phyloP scores from a whole-genome alignment of 1,140 invertebrate genomes.

The Phortica variegata region DNA sequence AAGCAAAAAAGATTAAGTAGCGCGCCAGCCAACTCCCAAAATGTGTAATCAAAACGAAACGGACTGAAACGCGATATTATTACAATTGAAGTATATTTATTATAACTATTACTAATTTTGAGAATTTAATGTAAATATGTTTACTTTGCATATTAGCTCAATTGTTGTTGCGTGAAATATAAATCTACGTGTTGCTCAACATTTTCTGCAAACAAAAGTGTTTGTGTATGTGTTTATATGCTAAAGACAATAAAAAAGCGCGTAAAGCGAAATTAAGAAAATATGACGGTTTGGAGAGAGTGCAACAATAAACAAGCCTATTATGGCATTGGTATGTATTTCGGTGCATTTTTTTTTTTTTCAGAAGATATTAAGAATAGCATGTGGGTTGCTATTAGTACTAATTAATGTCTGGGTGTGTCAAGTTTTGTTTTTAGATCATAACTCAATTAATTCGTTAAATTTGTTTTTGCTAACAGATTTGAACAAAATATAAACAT shows the following conservation, averaged over 20 bases:
- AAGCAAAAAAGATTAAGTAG: conserved; percentile 28
- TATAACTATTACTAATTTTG: conserved; percentile 3
- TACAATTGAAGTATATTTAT: conserved; percentile 7
- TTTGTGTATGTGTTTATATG: conserved; percentile 21
- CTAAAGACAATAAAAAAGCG: conserved; percentile 25
- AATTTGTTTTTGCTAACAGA: background rate
- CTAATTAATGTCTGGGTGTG: background rate
- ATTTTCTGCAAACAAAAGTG: conserved; percentile 41
- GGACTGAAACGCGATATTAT: conserved; percentile 18
- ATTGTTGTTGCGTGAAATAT: conserved; percentile 23
- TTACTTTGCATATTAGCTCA: conserved; percentile 23
- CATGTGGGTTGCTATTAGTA: conserved; percentile 2
- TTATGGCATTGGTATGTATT: conserved; percentile 53
- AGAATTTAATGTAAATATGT: conserved; percentile 8
- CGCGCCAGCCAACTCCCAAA: conserved; percentile 43
- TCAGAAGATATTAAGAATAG: background rate
- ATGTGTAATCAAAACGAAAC: conserved; percentile 26
- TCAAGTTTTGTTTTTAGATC: background rate
- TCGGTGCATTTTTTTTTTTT: too few species aligned
- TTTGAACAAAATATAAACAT: background rate
- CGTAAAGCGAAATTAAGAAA: conserved; percentile 17
- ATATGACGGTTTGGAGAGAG: conserved; percentile 46
- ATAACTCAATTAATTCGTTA: conserved; percentile 15
- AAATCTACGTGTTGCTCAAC: conserved; percentile 40
- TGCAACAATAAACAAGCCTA: conserved; percentile 50